phyloP scores from a whole-genome alignment of 37 sponge, comb jelly and placozoan species.

The Aphrocallistes beatrix region DNA sequence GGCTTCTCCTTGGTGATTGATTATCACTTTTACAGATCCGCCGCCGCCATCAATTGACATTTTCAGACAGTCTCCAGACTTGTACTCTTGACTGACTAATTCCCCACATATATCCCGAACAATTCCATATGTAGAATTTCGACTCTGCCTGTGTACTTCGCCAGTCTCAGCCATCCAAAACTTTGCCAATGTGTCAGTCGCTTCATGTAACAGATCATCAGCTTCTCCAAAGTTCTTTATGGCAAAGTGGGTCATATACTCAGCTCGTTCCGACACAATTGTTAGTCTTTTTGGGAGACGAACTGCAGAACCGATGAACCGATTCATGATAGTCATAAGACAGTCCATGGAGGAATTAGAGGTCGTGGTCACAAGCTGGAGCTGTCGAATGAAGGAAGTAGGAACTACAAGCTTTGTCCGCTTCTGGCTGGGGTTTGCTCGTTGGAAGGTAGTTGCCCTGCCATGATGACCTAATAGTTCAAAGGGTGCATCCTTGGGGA shows the following conservation, averaged over 20 bases:
- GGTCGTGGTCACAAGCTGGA: background rate
- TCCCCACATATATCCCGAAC: background rate
- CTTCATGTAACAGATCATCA: background rate
- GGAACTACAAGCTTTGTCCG: background rate
- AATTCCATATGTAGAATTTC: background rate
- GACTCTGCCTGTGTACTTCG: background rate
- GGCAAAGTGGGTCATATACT: constrained; percentile 3
- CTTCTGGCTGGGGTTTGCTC: background rate
- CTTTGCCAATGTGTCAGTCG: background rate
- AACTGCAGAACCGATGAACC: constrained; percentile 10
- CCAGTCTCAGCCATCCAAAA: constrained; percentile 7
- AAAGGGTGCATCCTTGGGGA: background rate
- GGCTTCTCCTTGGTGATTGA: background rate
- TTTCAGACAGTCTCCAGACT: constrained; percentile 1
- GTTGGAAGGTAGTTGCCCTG: background rate
- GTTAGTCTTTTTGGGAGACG: background rate
- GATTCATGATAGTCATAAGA: background rate
- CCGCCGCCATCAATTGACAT: background rate
- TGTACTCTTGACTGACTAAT: constrained; percentile 13
- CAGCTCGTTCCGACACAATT: background rate
- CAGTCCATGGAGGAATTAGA: background rate
- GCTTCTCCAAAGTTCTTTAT: background rate
- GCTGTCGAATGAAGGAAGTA: background rate
- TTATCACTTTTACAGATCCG: background rate
- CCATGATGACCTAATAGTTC: background rate